Evolutionary conservation across 1,140 invertebrate species (phyloP), one percentile per base, ranked within the genome.

Genomic region (Drosophila miranda): DNA sequence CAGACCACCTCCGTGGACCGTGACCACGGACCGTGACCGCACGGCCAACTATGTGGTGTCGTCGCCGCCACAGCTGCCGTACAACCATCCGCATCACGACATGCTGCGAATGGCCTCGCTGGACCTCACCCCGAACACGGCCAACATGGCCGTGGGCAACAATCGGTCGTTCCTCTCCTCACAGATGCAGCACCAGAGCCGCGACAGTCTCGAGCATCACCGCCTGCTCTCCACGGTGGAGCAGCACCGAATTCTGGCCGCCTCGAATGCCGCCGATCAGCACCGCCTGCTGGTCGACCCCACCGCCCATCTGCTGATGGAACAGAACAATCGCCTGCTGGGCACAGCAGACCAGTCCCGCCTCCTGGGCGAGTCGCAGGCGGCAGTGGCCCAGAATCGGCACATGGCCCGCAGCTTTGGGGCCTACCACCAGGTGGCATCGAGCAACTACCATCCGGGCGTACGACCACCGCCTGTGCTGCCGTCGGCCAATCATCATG

Each of bases 51-150:
- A 91, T 77, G 89, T 90, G 68, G 90, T 91, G 0, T 79, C 90
- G 3, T 90, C 90, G 51, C 89, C 90, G 30, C 90, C 90, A 0
- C 84, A 86, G 81, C 58, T 92, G 50, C 82, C 91, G 1, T 92
- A 93, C 49, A 90, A 92, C 50, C 94, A 94, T 91, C 90, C 93
- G 9, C 93, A 94, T 57, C 92, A 92, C 28, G 93, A 94, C 63
- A 92, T 94, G 74, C 75, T 94, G 46, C 87, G 94, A 8, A 93
- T 94, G 61, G 93, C 93, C 42, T 94, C 93, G 42, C 79, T 94
- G 41, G 94, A 94, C 78, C 84, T 94, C 2, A 93, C 93, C 0
- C 93, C 93, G 0, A 93, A 93, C 5, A 87, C 87, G 3, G 81
- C 81, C 46, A 90, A 89, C 52, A 90, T 91, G 82, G 60, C 77